Conservation (phyloP, 1,140 invertebrate genomes). For the Palaemon carinicauda region DNA sequence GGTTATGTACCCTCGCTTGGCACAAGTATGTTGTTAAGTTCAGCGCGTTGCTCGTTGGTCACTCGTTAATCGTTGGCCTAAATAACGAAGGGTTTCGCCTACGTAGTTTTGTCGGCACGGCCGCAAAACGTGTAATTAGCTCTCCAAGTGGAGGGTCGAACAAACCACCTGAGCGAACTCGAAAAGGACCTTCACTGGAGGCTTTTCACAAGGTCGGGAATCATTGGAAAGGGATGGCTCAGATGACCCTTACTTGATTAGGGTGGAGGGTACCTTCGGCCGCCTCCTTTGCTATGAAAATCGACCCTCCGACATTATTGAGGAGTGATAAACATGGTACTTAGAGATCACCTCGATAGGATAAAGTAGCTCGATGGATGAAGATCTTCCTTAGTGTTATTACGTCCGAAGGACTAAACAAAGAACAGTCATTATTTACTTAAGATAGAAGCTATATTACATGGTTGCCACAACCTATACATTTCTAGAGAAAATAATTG, state of each 20-base stretch:
- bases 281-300: background rate
- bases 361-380: slow-evolving; percentile 35
- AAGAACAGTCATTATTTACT: slow-evolving; percentile 18
- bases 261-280: background rate
- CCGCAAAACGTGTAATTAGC: slow-evolving; percentile 28
- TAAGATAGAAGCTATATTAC: slow-evolving; percentile 26
- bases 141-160: slow-evolving; percentile 26
- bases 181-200: background rate
- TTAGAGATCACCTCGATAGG: slow-evolving; percentile 27
- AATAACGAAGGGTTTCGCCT: slow-evolving; percentile 19
- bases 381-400: slow-evolving; percentile 13
- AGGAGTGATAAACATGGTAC: slow-evolving; percentile 42
- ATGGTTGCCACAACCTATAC: background rate
- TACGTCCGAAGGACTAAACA: background rate
- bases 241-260: background rate
- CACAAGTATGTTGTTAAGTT: background rate
- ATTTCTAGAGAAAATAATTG: slow-evolving; percentile 10
- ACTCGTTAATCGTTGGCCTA: slow-evolving; percentile 14
- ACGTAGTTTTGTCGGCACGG: background rate
- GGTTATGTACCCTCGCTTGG: background rate
- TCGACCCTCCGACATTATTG: slow-evolving; percentile 2
- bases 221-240: background rate
- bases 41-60: slow-evolving; percentile 18
- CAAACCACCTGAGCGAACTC: background rate
- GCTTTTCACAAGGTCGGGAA: background rate